phyloP scores from a whole-genome alignment of 1,140 invertebrate genomes.

The Harlomillsia oculata region DNA sequence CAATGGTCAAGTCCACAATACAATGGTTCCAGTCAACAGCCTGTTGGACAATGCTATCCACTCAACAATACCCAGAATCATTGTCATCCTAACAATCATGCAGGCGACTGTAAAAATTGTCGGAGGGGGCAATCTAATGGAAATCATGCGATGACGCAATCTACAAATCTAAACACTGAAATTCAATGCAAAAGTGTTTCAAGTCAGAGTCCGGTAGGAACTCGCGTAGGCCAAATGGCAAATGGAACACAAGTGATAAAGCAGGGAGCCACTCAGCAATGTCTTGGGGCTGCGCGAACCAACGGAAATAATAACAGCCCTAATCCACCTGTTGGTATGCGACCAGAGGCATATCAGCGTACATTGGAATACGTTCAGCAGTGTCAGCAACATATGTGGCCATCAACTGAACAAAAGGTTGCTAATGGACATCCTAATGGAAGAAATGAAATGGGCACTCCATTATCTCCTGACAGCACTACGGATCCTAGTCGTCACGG shows the following conservation, averaged over 20 bases:
- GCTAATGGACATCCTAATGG: constrained; percentile 12
- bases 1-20: background rate
- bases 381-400: constrained; percentile 46
- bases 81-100: background rate
- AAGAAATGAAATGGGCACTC: constrained; percentile 12
- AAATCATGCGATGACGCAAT: no score
- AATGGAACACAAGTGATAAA: constrained; percentile 5
- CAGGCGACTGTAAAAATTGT: constrained; percentile 1
- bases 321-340: constrained; percentile 51
- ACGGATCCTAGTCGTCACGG: no score
- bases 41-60: no score
- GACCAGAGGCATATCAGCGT: constrained; percentile 72
- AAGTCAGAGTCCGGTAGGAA: constrained; percentile 30
- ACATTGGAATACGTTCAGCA: constrained; percentile 84
- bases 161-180: constrained; percentile 9
- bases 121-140: background rate
- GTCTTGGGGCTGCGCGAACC: no score
- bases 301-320: background rate
- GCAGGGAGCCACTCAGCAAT: constrained; percentile 7
- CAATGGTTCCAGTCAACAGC: background rate
- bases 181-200: constrained; percentile 28
- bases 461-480: constrained; percentile 32
- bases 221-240: constrained; percentile 9
- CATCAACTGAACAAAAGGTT: background rate
- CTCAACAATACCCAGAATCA: constrained; percentile 2